Base-by-base conservation (phyloP, 2,113 vertebrate genomes). In the Cricetomys ansorgei region DNA sequence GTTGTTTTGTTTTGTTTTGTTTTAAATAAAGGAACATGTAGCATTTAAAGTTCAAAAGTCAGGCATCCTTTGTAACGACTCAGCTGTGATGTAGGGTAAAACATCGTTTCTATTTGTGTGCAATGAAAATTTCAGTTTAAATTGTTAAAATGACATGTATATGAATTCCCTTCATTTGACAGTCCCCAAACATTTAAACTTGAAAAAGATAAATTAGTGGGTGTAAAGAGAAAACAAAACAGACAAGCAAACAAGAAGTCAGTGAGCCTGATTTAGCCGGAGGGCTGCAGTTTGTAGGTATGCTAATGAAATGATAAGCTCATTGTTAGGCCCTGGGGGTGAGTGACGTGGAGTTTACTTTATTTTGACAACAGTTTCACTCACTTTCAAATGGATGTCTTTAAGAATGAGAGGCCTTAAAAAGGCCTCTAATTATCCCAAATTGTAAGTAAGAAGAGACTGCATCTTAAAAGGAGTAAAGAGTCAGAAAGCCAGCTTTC, bases 81-180 rank as follows among this genome's bases (percentile, higher is more conserved):
- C 16, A 72, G 23, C 72, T 64, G 3, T 55, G 55, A 29, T 81
- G 27, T 50, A 72, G 25, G 19, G 50, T 79, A 48, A 67, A 94
- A 37, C 53, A 59, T 34, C 65, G 48, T 50, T 91, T 43, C 6
- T 73, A 83, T 89, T 87, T 75, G 23, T 15, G 9, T 19, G 48
- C 16, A 10, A 37, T 55, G 50, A 92, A 75, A 91, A 90, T 37
- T 85, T 17, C 94, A 79, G 70, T 80, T 93, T 87, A 88, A 75
- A n/a, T 88, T 31, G 50, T 55, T 96, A 77, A 62, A 37, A 31
- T 25, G 11, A 65, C 27, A 62, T 79, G 81, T 21, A 89, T 83
- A 75, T 93, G n/a, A n/a, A 79, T 13, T 64, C 50, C 70, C 15
- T 77, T 83, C 27, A 87, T 70, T 92, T 79, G 19, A 0, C 94